Evolutionary conservation across 1,140 invertebrate species (phyloP).

Genomic region (Episyrphus balteatus): DNA sequence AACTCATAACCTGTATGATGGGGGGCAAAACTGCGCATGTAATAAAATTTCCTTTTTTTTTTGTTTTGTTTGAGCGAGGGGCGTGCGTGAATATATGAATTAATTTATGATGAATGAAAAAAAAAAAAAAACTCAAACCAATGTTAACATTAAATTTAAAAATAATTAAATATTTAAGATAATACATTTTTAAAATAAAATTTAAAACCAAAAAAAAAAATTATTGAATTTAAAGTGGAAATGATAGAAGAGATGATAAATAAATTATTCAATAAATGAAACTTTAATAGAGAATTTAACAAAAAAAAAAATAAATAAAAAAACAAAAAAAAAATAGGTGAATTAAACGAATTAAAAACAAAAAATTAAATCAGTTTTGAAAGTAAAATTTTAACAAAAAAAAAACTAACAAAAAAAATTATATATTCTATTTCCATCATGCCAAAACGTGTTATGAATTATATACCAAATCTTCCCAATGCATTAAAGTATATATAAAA

Average conservation of each 20-base stretch:
- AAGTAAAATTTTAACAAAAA: neutral
- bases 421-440: too few species aligned
- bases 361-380: neutral
- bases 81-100: neutral
- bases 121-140: neutral
- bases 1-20: too few species aligned
- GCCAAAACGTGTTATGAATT: neutral
- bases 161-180: neutral
- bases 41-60: too few species aligned
- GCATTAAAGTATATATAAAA: neutral
- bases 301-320: too few species aligned
- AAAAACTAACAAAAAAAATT: neutral
- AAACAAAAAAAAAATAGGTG: neutral
- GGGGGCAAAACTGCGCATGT: too few species aligned
- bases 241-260: neutral
- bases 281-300: neutral
- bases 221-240: neutral
- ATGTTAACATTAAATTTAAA: neutral
- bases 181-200: neutral
- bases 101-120: neutral
- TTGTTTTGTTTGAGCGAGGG: neutral
- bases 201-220: neutral
- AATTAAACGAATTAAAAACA: neutral
- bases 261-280: neutral
- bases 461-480: neutral